A percentile compares a stretch with the other conserved stretches of the same genome.
These are phyloP conservation scores for Esox lucius DNA, from an alignment of 2,797 vertebrate genomes.

Conservation along the genomic window DNA sequence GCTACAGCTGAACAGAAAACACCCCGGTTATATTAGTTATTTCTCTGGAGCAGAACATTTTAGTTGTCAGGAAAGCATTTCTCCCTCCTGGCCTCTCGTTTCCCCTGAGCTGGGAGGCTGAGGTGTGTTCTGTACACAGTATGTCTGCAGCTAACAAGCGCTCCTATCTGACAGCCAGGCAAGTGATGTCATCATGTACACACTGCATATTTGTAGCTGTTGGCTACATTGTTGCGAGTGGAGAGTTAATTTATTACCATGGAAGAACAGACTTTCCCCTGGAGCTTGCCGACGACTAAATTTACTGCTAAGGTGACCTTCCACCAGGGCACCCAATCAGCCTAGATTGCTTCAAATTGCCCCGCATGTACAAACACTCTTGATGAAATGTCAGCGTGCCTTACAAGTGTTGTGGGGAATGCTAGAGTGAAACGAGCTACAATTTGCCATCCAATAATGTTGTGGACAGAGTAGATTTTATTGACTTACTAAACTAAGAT, in stretches of 20 bases:
- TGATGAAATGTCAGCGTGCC: conserved; percentile 11
- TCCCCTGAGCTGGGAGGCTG: neutral
- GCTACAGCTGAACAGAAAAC: no score
- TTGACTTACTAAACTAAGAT: neutral
- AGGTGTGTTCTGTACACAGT: neutral
- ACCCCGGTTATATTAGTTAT: no score
- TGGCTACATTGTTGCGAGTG: neutral
- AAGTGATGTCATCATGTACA: neutral
- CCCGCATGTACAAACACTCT: conserved; percentile 10
- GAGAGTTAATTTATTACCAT: neutral
- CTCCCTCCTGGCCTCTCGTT: no score
- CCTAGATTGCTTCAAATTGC: conserved; percentile 21
- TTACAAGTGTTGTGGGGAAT: conserved; percentile 10
- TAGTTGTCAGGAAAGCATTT: no score
- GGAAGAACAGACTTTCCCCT: neutral
- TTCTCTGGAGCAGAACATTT: no score
- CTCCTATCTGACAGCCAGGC: neutral
- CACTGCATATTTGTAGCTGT: neutral
- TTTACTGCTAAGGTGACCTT: neutral
- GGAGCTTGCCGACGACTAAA: neutral
- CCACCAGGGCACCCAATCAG: conserved; percentile 14
- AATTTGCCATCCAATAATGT: neutral
- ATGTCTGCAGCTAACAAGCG: neutral
- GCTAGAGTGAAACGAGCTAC: neutral
- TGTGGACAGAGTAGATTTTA: neutral